Percentiles rank a stretch among this genome's conserved stretches.
These are phyloP conservation scores for Pseudochirops corinnae DNA, from an alignment of 2,797 vertebrate genomes.

Conservation along the genomic window DNA sequence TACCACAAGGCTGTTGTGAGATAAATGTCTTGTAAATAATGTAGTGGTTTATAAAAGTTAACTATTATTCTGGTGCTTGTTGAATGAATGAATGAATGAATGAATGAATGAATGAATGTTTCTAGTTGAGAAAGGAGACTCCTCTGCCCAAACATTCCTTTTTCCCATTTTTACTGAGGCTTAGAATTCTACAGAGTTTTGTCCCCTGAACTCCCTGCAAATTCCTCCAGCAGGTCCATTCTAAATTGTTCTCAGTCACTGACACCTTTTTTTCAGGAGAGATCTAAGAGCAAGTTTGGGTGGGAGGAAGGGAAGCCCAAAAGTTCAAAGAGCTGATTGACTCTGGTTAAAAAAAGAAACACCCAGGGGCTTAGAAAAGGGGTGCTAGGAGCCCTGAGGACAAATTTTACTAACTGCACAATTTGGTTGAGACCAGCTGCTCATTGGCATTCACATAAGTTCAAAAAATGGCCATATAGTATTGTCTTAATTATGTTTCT, in stretches of 20 bases:
- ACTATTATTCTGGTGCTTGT: background rate
- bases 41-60: background rate
- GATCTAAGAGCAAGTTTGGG: background rate
- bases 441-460: background rate
- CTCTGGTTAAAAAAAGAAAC: background rate
- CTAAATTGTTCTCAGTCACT: background rate
- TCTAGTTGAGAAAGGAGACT: background rate
- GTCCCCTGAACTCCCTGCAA: background rate
- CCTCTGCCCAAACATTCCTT: background rate
- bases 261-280: background rate
- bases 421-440: too few species aligned
- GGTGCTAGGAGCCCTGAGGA: background rate
- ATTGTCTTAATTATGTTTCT: background rate
- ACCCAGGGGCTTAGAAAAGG: background rate
- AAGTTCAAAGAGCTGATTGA: background rate
- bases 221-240: background rate
- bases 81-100: background rate
- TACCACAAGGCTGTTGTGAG: background rate
- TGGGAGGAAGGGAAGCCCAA: background rate
- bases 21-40: background rate
- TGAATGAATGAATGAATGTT: background rate
- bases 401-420: background rate
- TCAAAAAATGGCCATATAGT: background rate
- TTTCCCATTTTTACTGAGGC: background rate
- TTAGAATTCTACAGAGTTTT: background rate